Evolutionary conservation across 2,888 invertebrate genomes (phyloP).

Genomic region (Spodoptera littoralis): DNA sequence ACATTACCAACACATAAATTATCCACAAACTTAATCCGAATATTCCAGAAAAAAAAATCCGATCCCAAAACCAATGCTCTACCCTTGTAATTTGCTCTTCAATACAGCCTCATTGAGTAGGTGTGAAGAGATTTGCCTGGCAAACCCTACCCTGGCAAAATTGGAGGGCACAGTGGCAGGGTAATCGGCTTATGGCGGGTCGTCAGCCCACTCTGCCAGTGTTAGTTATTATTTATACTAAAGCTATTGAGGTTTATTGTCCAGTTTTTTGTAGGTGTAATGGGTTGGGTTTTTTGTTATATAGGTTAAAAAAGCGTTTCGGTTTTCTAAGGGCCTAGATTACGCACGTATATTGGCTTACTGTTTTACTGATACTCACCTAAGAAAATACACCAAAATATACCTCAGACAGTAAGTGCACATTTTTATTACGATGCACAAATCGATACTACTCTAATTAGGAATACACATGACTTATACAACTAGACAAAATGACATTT

Average conservation of each 20-base stretch:
- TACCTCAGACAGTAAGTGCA: too few species aligned
- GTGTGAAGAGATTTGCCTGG: conserved; percentile 77
- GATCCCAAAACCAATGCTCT: conserved; percentile 45
- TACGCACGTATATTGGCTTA: too few species aligned
- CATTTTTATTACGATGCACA: too few species aligned
- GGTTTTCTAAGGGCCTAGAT: too few species aligned
- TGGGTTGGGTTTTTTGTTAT: not conserved
- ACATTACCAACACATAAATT: not conserved
- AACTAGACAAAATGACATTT: too few species aligned
- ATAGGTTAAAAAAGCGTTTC: not conserved
- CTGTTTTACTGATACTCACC: too few species aligned
- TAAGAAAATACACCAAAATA: too few species aligned
- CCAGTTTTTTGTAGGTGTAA: conserved; percentile 4
- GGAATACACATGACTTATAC: too few species aligned
- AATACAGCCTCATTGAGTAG: conserved; percentile 67
- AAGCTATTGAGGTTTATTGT: conserved; percentile 25
- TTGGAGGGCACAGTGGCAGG: conserved; percentile 70
- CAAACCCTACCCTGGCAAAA: conserved; percentile 77
- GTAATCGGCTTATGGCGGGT: conserved; percentile 78
- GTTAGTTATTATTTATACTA: conserved; percentile 45
- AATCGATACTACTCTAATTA: too few species aligned
- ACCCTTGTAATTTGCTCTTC: conserved; percentile 70
- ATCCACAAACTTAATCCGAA: not conserved
- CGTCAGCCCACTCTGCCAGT: conserved; percentile 14
- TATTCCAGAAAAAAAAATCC: conserved; percentile 38